phyloP scores from a whole-genome alignment of 2,888 invertebrate species.

The Penaeus monodon region DNA sequence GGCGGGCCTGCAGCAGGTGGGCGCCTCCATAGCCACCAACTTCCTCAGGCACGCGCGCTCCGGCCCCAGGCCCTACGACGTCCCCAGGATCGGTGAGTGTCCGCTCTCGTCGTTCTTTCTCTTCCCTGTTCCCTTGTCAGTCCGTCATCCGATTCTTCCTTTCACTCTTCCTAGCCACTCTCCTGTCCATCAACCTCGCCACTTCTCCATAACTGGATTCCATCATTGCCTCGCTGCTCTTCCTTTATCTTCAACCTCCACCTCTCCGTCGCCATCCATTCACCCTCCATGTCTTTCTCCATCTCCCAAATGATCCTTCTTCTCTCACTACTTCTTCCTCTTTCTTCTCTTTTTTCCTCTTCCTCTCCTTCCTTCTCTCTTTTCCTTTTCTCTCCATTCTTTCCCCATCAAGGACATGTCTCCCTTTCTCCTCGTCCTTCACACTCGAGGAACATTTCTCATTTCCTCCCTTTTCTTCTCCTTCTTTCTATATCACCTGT shows the following conservation, averaged over 20 bases:
- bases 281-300: too few species aligned
- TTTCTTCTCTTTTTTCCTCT: too few species aligned
- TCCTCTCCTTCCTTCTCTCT: background rate
- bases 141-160: background rate
- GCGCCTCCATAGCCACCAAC: conserved; percentile 48
- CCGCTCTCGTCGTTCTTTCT: background rate
- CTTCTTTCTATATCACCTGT: background rate
- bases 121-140: background rate
- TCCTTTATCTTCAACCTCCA: too few species aligned
- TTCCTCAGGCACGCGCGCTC: conserved; percentile 60
- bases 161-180: background rate
- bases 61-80: conserved; percentile 65
- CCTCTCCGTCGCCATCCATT: background rate
- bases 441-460: background rate
- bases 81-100: conserved; percentile 66
- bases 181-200: background rate
- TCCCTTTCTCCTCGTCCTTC: background rate
- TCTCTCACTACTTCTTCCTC: background rate
- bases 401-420: background rate
- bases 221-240: background rate
- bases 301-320: too few species aligned
- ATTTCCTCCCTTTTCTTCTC: background rate
- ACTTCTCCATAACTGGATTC: background rate
- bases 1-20: conserved; percentile 47
- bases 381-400: background rate